Evolutionary conservation across 1,140 invertebrate species (phyloP).

Genomic region (Musca vetustissima): DNA sequence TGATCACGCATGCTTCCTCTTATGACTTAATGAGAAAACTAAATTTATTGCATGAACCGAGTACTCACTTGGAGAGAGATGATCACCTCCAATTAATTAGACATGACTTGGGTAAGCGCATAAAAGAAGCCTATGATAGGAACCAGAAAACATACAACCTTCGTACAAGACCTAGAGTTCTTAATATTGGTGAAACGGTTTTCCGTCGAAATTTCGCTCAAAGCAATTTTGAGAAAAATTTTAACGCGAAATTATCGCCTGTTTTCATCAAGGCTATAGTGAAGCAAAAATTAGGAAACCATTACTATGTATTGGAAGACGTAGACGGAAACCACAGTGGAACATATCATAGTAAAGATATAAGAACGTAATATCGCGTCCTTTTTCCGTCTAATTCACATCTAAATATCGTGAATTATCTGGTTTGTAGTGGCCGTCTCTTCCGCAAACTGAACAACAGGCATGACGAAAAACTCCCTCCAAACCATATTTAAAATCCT

Average conservation of each 20-base stretch:
- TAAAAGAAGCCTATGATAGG: neutral
- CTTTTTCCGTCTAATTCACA: neutral
- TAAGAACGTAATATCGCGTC: neutral
- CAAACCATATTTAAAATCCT: too few species aligned
- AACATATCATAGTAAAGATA: conserved; percentile 7
- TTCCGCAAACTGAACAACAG: neutral
- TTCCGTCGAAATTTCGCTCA: conserved; percentile 5
- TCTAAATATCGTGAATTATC: neutral
- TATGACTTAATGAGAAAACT: conserved; percentile 17
- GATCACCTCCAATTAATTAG: neutral
- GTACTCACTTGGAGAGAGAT: neutral
- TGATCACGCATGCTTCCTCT: conserved; percentile 19
- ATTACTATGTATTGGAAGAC: conserved; percentile 4
- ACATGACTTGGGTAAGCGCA: neutral
- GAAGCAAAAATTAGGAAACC: conserved; percentile 5
- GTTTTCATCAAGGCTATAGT: neutral
- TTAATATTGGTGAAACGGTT: neutral
- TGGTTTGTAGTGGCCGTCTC: neutral
- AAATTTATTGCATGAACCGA: neutral
- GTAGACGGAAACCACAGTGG: neutral
- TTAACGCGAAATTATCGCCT: neutral
- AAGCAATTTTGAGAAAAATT: conserved; percentile 5
- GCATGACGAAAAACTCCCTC: too few species aligned
- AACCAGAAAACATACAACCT: neutral
- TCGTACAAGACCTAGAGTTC: neutral